These are phyloP conservation scores for Brachionus rubens DNA, from an alignment of 1,140 invertebrate species.

Conservation along the genomic window DNA sequence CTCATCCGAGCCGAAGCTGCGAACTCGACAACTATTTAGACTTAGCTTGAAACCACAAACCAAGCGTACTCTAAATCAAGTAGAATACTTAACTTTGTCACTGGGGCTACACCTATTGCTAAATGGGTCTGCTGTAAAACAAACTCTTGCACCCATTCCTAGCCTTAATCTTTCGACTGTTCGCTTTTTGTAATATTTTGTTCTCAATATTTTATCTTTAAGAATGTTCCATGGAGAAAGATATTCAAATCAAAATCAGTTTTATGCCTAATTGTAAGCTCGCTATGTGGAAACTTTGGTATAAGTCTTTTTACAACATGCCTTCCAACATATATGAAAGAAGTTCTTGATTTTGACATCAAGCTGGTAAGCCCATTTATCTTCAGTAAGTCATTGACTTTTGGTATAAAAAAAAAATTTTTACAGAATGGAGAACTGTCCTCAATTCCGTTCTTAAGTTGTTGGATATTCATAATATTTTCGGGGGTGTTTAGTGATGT, in stretches of 20 bases:
- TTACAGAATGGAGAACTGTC: slow-evolving; percentile 33
- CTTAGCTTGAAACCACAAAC: too few relatives aligned
- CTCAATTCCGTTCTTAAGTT: slow-evolving; percentile 24
- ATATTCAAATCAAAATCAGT: slow-evolving; percentile 54
- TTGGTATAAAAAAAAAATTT: background rate
- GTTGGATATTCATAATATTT: slow-evolving; percentile 19
- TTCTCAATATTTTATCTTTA: background rate
- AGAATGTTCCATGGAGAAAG: slow-evolving; percentile 52
- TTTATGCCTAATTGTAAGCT: slow-evolving; percentile 53
- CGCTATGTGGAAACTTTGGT: slow-evolving; percentile 57
- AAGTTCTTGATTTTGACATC: slow-evolving; percentile 57
- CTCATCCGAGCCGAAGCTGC: too few relatives aligned
- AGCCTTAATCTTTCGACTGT: too few relatives aligned
- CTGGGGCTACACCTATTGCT: too few relatives aligned
- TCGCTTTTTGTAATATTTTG: background rate
- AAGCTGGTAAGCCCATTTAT: slow-evolving; percentile 50
- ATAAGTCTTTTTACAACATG: slow-evolving; percentile 56
- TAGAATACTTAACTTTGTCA: too few relatives aligned
- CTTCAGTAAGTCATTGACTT: background rate
- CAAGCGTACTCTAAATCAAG: too few relatives aligned
- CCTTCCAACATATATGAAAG: slow-evolving; percentile 57
- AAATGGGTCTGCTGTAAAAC: too few relatives aligned
- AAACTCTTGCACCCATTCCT: too few relatives aligned
- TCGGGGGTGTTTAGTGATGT: slow-evolving; percentile 26
- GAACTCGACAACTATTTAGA: too few relatives aligned